phyloP scores from a whole-genome alignment of 2,888 invertebrate species.

The Xylocampa areola region DNA sequence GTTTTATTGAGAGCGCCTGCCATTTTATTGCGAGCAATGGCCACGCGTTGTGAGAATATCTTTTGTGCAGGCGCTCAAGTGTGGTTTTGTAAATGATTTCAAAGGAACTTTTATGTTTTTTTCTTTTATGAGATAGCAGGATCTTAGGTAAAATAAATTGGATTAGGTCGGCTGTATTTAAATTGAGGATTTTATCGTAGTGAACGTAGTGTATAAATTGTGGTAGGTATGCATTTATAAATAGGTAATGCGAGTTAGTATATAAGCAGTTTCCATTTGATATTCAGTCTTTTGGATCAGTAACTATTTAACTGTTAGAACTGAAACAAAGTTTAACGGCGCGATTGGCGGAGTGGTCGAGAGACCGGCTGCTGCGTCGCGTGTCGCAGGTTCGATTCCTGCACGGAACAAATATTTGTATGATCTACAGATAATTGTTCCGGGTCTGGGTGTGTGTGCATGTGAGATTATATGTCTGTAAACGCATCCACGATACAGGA shows the following conservation, averaged over 20 bases:
- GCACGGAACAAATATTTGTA: too few species aligned
- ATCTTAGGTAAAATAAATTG: slow-evolving; percentile 24
- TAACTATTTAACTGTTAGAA: too few species aligned
- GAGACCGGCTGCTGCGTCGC: too few species aligned
- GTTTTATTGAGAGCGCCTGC: slow-evolving; percentile 62
- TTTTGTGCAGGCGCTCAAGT: slow-evolving; percentile 61
- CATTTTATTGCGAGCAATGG: slow-evolving; percentile 63
- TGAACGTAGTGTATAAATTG: not conserved
- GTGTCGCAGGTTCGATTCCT: too few species aligned
- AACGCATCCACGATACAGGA: too few species aligned
- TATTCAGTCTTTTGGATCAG: too few species aligned
- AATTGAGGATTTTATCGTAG: slow-evolving; percentile 8
- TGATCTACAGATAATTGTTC: too few species aligned
- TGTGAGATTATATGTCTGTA: too few species aligned
- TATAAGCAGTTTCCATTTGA: too few species aligned
- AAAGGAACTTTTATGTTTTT: slow-evolving; percentile 40
- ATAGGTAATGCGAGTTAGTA: not conserved
- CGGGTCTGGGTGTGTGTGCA: too few species aligned
- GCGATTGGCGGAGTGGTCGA: too few species aligned
- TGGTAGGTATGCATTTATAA: not conserved
- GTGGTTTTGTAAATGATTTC: slow-evolving; percentile 48
- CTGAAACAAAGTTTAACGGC: too few species aligned
- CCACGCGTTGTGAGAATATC: slow-evolving; percentile 42
- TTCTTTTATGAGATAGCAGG: slow-evolving; percentile 28
- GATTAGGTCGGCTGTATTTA: slow-evolving; percentile 23